Evolutionary conservation across 2,113 vertebrate genomes (phyloP), one percentile per base, ranked within the genome.

Genomic region (Neotoma lepida): DNA sequence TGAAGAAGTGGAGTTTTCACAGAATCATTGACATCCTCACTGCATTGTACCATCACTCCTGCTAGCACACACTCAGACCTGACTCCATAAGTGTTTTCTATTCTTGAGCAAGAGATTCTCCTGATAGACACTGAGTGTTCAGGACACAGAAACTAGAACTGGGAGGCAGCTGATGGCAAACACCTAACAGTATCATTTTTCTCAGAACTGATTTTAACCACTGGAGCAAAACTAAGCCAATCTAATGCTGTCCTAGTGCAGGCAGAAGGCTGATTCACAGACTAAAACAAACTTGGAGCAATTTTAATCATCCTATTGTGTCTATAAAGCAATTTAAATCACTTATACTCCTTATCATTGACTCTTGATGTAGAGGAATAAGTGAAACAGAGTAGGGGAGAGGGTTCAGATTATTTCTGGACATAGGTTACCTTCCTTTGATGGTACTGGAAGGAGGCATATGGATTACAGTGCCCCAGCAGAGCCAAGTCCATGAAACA

Each of bases 271-370:
- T 78, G 56, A 66, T 68, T 84, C n/a, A 24, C 20, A 66, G n/a
- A 61, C 35, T 82, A 89, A 90, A 89, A 58, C 41, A 30, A 44
- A 86, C 28, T 66, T 70, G 28, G 20, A 63, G 6, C 28, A 86
- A 89, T 91, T 92, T 68, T 41, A 74, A 71, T 85, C 4, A 93
- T 85, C 51, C 7, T 70, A 20, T 78, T 80, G 54, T 88, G 33
- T 10, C 17, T 93, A 68, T 93, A 94, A 95, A 49, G 6, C n/a
- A 66, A 94, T 77, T 91, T 51, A 70, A 88, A 92, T 90, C 44
- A 80, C 12, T 63, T 93, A 22, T 86, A 92, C 44, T 84, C 44
- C 20, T 58, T 68, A 90, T 76, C 18, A 30, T 35, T 85, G 56
- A 88, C 68, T 44, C 41, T n/a, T 58, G 86, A 90, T 9, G 41